Conservation (phyloP, 2,797 vertebrate genomes). For the Falco rusticolus region DNA sequence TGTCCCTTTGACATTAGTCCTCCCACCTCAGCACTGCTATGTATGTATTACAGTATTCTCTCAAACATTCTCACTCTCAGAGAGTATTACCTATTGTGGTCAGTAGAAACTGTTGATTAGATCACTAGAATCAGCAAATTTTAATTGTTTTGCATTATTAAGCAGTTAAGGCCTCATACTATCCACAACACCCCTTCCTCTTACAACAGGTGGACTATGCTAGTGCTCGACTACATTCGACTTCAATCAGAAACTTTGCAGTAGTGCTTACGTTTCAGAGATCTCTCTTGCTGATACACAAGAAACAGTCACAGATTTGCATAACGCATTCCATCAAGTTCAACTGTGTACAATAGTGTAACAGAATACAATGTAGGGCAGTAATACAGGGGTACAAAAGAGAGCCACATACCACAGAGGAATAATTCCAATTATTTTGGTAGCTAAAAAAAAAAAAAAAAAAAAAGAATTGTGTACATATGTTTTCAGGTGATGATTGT, state of each 20-base stretch:
- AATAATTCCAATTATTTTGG: background rate
- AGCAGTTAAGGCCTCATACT: background rate
- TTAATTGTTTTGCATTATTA: background rate
- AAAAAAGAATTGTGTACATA: background rate
- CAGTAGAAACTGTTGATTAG: background rate
- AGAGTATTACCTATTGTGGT: background rate
- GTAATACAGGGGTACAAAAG: background rate
- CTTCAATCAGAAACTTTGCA: background rate
- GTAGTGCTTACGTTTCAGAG: slow-evolving; percentile 5
- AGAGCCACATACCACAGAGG: background rate
- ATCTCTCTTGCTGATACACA: slow-evolving; percentile 54
- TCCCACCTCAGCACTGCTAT: background rate
- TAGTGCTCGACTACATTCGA: background rate
- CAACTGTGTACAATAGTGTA: slow-evolving; percentile 28
- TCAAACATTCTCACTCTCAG: background rate
- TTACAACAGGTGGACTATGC: background rate
- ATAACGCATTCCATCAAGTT: slow-evolving; percentile 60
- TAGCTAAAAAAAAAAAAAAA: background rate
- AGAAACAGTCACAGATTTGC: slow-evolving; percentile 29
- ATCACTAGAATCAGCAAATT: background rate
- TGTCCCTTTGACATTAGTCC: background rate
- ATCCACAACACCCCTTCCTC: background rate
- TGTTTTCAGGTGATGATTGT: background rate
- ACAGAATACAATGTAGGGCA: slow-evolving; percentile 17
- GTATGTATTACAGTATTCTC: no score